These are phyloP conservation scores for Setophaga coronata DNA, from an alignment of 2,113 vertebrate species.

Conservation along the genomic window DNA sequence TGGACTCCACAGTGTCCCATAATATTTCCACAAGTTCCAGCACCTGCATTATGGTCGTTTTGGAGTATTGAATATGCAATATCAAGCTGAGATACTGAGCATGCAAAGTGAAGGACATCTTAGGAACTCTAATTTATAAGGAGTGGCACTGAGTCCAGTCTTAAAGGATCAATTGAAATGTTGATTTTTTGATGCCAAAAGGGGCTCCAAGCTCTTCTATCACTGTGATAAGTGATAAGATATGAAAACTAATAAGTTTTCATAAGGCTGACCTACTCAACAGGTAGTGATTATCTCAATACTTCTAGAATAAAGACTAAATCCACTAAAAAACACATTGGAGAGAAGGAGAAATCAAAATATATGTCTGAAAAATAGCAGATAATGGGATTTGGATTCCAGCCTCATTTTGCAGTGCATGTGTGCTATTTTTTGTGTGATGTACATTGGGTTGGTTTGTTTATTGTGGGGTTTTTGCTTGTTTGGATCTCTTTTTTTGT, in stretches of 20 bases:
- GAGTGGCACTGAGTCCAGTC: background rate
- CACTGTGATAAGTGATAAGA: no score
- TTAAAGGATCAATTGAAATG: background rate
- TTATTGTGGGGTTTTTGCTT: no score
- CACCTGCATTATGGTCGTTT: background rate
- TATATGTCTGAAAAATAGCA: background rate
- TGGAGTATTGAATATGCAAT: background rate
- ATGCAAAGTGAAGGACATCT: background rate
- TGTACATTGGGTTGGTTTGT: no score
- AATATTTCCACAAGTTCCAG: background rate
- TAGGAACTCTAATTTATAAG: background rate
- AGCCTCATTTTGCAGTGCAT: background rate
- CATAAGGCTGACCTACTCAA: background rate
- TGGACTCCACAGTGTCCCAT: background rate
- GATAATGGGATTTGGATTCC: background rate
- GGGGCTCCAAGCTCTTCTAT: background rate
- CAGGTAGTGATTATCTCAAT: background rate
- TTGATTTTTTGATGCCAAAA: background rate
- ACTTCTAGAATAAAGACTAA: background rate
- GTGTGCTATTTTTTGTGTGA: background rate
- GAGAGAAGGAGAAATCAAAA: background rate
- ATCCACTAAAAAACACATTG: background rate
- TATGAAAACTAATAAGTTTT: background rate
- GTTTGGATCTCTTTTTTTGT: no score
- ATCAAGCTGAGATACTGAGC: background rate